A percentile compares a stretch with the other conserved stretches of the same genome.
Conservation (phyloP, 2,888 invertebrate species). For the Protonemura montana region DNA sequence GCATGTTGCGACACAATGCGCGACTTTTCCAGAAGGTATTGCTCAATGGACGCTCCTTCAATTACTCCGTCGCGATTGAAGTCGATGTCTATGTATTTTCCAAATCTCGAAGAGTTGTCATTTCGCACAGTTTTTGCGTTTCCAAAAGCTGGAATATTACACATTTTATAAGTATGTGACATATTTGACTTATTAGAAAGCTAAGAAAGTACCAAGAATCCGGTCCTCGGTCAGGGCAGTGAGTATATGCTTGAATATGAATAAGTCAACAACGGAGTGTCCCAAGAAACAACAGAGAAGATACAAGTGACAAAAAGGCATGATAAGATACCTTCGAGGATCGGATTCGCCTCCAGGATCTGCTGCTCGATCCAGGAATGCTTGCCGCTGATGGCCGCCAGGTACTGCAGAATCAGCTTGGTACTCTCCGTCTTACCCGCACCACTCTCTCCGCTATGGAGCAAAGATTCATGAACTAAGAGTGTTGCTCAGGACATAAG, state of each 20-base stretch:
- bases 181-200: not conserved
- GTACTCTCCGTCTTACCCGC: conserved; percentile 97
- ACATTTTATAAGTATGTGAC: not conserved
- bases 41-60: conserved; percentile 93
- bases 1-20: conserved; percentile 87
- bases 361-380: conserved; percentile 98
- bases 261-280: not conserved
- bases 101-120: conserved; percentile 95
- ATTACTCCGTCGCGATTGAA: conserved; percentile 85
- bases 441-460: conserved; percentile 87
- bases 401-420: conserved; percentile 90
- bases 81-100: conserved; percentile 92
- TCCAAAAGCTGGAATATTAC: conserved; percentile 77
- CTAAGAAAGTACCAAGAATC: too few relatives aligned
- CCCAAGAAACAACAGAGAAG: not conserved
- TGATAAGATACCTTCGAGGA: conserved; percentile 74
- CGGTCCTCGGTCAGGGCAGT: too few relatives aligned
- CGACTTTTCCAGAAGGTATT: conserved; percentile 94
- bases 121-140: conserved; percentile 96
- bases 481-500: too few relatives aligned
- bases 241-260: too few relatives aligned
- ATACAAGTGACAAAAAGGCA: not conserved
- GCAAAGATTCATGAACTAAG: conserved; percentile 39
- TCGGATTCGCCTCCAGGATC: conserved; percentile 95
- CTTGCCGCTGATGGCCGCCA: conserved; percentile 92